phyloP scores from a whole-genome alignment of 2,888 invertebrate genomes.

The Xylocampa areola region DNA sequence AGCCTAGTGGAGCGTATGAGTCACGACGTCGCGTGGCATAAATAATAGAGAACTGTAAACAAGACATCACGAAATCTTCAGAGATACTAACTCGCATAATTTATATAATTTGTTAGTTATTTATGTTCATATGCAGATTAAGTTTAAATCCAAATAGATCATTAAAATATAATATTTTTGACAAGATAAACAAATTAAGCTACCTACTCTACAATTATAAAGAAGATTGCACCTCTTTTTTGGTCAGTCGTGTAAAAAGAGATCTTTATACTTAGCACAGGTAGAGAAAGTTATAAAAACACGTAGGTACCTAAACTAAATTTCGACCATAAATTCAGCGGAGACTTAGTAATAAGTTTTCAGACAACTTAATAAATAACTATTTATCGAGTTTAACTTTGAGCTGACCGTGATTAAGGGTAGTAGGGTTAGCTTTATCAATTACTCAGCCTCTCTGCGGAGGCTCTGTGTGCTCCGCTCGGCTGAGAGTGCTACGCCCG shows the following conservation, averaged over 20 bases:
- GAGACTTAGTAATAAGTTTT: constrained; percentile 64
- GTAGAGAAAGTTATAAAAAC: background rate
- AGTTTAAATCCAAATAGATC: constrained; percentile 47
- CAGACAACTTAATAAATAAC: constrained; percentile 74
- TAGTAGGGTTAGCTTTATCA: constrained; percentile 81
- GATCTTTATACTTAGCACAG: constrained; percentile 1
- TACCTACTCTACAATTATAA: too few relatives aligned
- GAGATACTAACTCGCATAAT: constrained; percentile 58
- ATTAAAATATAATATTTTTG: constrained; percentile 16
- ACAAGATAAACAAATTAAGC: constrained; percentile 1
- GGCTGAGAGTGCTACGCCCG: constrained; percentile 62
- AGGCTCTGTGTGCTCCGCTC: constrained; percentile 63
- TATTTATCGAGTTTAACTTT: constrained; percentile 73
- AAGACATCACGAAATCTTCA: constrained; percentile 70
- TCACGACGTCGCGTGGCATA: constrained; percentile 76
- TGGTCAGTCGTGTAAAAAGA: background rate
- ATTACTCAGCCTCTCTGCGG: constrained; percentile 78
- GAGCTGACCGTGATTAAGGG: constrained; percentile 78
- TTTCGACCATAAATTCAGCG: constrained; percentile 39
- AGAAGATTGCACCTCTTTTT: too few relatives aligned
- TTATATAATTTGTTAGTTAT: constrained; percentile 52
- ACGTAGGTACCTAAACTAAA: constrained; percentile 28
- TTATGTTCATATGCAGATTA: constrained; percentile 45
- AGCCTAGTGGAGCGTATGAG: constrained; percentile 74
- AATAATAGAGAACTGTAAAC: constrained; percentile 77